Evolutionary conservation across 2,113 vertebrate genomes (phyloP), one percentile per base, ranked within the genome.

Genomic region (Mesitornis unicolor): DNA sequence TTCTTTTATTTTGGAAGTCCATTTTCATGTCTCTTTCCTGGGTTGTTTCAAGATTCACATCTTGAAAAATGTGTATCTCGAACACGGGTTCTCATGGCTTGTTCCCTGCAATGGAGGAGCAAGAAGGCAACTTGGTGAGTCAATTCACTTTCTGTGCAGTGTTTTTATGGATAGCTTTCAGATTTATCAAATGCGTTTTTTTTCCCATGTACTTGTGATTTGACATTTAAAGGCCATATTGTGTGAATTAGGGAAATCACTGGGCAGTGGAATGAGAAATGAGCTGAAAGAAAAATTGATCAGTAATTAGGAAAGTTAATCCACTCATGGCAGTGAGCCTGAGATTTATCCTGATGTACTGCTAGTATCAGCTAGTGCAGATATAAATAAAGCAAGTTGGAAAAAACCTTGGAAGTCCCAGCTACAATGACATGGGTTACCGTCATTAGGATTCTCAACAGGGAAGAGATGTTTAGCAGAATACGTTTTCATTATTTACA

Each of bases 281-380:
- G 48, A 75, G 25, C 54, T 83, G 61, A 75, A 93, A 91, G 81
- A 85, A 74, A 93, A 94, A 88, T 63, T 85, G 78, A 87, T 93
- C 59, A 43, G 59, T 80, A 94, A 88, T 94, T 94, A 90, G 50
- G 38, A 77, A 93, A 77, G 71, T 87, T 95, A 85, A 85, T 96
- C 81, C 57, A 64, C 42, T 87, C 22, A 45, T n/a, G 42, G 47
- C 50, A 59, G 57, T 53, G 65, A 91, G 51, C 13, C 69, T 69
- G 61, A 57, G 53, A 53, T 95, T 84, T 83, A 48, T 82, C 57
- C 31, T 56, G 50, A 76, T 29, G 24, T 75, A 29, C 31, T 94
- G 45, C 84, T 16, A 6, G 61, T n/a, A n/a, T 86, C 69, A 54
- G 65, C 61, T 68, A 82, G n/a, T 6, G 12, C 53, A 42, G 48